Evolutionary conservation across 2,888 invertebrate species (phyloP), one percentile per base, ranked within the genome.

Genomic region (Oscheius sp.): DNA sequence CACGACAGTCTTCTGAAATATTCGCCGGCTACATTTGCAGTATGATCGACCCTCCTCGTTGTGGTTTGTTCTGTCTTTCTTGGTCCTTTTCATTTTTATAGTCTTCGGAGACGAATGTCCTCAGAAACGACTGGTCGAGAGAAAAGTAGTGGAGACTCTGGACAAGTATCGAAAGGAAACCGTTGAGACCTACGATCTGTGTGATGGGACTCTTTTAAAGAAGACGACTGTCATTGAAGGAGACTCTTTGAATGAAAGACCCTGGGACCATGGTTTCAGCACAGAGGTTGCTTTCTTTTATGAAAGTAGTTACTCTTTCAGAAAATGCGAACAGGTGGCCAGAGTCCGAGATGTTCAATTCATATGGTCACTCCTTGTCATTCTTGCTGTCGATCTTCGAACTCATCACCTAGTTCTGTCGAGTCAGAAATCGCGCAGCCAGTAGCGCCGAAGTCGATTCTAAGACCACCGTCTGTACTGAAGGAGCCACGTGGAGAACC

Each of bases 131-230:
- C 55, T 68, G 42, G 32, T 35, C n/a, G 68, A 68, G 42, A 35
- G 68, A 37, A 68, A 37, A 21, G 37, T 68, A 5, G 42, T 68
- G 11, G 68, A 68, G 53, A 42, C 33, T 7, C 9, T 68, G 21
- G 68, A 68, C 37, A 68, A 68, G 42, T 68, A 68, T 35, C 33
- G 68, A 4, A 68, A 68, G 29, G 68, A 68, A 29, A 68, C 68
- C 13, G 33, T 55, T 11, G 68, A 68, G 35, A 53, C 21, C 53
- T 68, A 37, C 10, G 55, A 68, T 55, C 68, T 68, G 0, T 68
- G 68, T 33, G 68, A 68, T 68, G 68, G 68, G 42, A 68, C 68
- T 37, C 53, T 55, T 11, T 37, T 68, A 21, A 68, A 53, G 13
- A 55, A 53, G 21, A 35, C 53, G 7, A 53, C 68, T 11, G 55